A percentile compares a stretch with the other conserved stretches of the same genome.
Evolutionary conservation across 2,113 vertebrate genomes (phyloP).

Genomic region (Siniperca chuatsi): DNA sequence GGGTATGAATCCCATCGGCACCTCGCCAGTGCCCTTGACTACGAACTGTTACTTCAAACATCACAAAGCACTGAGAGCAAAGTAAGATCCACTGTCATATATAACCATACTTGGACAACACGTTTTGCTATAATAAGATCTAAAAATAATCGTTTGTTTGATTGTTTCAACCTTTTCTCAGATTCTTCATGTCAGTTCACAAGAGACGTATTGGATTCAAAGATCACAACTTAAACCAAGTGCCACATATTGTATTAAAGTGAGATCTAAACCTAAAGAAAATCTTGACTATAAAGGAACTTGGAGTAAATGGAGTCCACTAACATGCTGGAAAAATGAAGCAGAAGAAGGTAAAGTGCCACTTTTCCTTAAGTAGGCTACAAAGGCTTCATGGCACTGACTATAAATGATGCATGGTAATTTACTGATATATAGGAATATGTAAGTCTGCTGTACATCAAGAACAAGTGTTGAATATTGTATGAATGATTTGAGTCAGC

Average conservation of each 20-base stretch:
- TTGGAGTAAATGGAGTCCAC: conserved; percentile 68
- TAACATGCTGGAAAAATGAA: conserved; percentile 13
- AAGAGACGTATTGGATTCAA: fast-evolving
- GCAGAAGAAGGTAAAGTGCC: conserved; percentile 30
- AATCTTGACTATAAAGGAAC: fast-evolving
- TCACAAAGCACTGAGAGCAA: fast-evolving
- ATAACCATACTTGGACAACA: neutral
- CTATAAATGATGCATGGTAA: neutral
- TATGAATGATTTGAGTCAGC: neutral
- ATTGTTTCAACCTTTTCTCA: conserved; percentile 21
- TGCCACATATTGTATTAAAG: conserved; percentile 45
- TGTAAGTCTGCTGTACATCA: neutral
- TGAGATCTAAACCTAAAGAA: neutral
- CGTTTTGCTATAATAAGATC: neutral
- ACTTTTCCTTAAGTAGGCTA: neutral
- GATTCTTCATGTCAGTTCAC: fast-evolving
- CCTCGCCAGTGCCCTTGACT: fast-evolving
- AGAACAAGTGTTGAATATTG: neutral
- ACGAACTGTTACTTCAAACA: conserved; percentile 42
- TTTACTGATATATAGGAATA: neutral
- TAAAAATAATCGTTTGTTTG: neutral
- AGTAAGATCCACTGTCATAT: conserved; percentile 32
- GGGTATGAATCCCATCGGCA: neutral
- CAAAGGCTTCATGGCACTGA: neutral
- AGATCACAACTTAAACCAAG: neutral